phyloP scores from a whole-genome alignment of 2,797 vertebrate species.

The Characodon lateralis region DNA sequence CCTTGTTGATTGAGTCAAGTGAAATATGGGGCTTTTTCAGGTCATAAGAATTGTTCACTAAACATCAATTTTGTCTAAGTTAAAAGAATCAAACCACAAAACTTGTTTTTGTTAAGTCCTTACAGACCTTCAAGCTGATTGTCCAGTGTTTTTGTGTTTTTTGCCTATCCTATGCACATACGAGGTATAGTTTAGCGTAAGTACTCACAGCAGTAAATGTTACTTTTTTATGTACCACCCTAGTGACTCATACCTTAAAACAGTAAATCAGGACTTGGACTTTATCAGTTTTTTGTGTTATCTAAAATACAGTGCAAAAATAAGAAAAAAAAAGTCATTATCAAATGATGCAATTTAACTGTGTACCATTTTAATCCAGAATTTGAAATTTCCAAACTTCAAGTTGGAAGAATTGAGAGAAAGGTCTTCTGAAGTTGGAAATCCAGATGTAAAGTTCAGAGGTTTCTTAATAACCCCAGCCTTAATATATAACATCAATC shows the following conservation, averaged over 20 bases:
- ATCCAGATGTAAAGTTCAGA: background rate
- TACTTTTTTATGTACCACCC: background rate
- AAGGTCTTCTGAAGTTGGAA: background rate
- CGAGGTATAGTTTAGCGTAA: background rate
- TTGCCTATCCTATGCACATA: background rate
- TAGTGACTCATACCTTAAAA: background rate
- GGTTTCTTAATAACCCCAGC: background rate
- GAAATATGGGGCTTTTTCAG: slow-evolving; percentile 38
- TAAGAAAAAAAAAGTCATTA: background rate
- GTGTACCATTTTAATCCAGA: background rate
- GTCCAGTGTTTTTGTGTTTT: background rate
- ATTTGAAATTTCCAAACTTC: background rate
- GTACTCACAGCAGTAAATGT: background rate
- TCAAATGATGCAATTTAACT: background rate
- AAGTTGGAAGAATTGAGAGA: background rate
- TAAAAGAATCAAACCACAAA: slow-evolving; percentile 15
- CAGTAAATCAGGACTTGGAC: background rate
- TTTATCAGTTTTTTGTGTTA: background rate
- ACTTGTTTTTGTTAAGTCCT: slow-evolving; percentile 24
- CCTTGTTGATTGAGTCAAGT: slow-evolving; percentile 45
- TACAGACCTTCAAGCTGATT: background rate
- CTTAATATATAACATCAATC: background rate
- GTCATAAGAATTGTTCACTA: slow-evolving; percentile 36
- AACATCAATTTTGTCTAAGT: slow-evolving; percentile 36
- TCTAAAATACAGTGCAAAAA: background rate